Percentiles rank a stretch among this genome's conserved stretches.
These are phyloP conservation scores for Chanos chanos DNA, from an alignment of 2,797 vertebrate genomes.

Conservation along the genomic window DNA sequence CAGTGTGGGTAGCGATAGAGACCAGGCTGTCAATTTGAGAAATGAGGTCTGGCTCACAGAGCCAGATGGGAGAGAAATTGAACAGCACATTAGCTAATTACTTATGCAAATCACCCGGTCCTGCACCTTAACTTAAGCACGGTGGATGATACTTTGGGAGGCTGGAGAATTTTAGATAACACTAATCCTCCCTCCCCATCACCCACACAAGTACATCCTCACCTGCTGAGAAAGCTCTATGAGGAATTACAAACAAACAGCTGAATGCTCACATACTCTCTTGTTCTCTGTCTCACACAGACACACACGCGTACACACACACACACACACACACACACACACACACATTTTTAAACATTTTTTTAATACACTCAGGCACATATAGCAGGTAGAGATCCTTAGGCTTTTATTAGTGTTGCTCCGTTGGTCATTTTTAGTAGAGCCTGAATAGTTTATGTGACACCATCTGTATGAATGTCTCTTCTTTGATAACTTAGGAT, in stretches of 20 bases:
- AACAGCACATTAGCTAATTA: slow-evolving; percentile 80
- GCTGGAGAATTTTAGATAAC: slow-evolving; percentile 66
- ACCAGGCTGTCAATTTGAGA: slow-evolving; percentile 77
- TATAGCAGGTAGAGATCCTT: too few relatives aligned
- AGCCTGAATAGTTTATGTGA: not conserved
- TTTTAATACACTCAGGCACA: not conserved
- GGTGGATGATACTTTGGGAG: slow-evolving; percentile 64
- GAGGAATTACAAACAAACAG: slow-evolving; percentile 30
- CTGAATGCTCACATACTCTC: slow-evolving; percentile 13
- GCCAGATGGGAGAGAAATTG: slow-evolving; percentile 75
- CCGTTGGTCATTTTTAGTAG: slow-evolving; percentile 12
- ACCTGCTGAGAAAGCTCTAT: slow-evolving; percentile 38
- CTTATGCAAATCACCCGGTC: slow-evolving; percentile 75
- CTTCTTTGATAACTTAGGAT: slow-evolving; percentile 9
- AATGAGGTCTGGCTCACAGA: slow-evolving; percentile 68
- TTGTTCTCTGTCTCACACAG: not conserved
- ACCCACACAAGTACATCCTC: slow-evolving; percentile 30
- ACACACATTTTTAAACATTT: slow-evolving; percentile 20
- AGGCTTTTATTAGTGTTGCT: slow-evolving; percentile 25
- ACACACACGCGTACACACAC: not conserved
- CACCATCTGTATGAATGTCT: not conserved
- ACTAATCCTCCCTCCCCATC: slow-evolving; percentile 55
- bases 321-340: slow-evolving; percentile 8
- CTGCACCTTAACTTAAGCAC: slow-evolving; percentile 71
- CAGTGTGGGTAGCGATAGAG: slow-evolving; percentile 71